phyloP scores from a whole-genome alignment of 2,113 vertebrate species.

The Psittacara wagleri region DNA sequence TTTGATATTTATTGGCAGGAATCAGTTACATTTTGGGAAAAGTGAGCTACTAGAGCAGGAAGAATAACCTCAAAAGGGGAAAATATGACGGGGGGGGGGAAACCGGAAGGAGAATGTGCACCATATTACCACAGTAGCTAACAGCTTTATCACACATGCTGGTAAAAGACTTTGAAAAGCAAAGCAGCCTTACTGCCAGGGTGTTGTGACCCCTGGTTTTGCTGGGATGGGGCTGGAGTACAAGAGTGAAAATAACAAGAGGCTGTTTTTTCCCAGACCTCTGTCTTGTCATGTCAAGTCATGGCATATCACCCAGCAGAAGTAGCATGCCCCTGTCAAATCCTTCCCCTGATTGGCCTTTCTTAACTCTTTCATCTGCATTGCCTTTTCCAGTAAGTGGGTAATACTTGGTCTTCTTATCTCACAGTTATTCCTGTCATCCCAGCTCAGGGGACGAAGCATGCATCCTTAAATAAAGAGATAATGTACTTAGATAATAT shows the following conservation, averaged over 20 bases:
- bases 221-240: neutral
- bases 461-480: neutral
- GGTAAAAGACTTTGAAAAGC: neutral
- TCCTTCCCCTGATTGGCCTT: neutral
- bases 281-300: neutral
- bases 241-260: neutral
- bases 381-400: neutral
- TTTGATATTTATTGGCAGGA: conserved; percentile 29
- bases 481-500: neutral
- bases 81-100: neutral
- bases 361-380: neutral
- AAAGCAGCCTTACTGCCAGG: neutral
- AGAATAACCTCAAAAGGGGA: neutral
- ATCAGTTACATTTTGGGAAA: neutral
- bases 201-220: neutral
- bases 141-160: neutral
- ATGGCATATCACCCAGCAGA: accelerated
- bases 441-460: neutral
- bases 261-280: neutral
- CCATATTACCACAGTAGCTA: neutral
- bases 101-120: neutral
- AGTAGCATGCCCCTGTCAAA: neutral
- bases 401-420: neutral
- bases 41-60: neutral
- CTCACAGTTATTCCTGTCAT: neutral